Evolutionary conservation across 2,888 invertebrate genomes (phyloP), one percentile per base, ranked within the genome.

Genomic region (Dolichomitus sp.): DNA sequence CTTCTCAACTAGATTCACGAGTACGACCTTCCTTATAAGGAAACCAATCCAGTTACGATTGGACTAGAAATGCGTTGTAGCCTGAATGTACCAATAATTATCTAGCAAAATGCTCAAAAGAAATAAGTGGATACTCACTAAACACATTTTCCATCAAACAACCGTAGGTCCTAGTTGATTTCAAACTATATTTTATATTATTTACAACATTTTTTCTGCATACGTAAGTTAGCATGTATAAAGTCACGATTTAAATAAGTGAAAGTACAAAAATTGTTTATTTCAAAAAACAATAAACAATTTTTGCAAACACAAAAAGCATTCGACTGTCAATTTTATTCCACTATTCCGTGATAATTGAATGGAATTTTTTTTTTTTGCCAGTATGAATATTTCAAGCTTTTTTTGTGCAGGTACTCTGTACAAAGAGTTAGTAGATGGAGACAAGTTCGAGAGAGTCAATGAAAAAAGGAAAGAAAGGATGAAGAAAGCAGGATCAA

Each of bases 401-500:
- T 77, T 61, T 57, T 48, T 50, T 33, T 33, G 33, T 12, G 42
- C 17, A 30, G 9, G 27, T 40, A 17, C 42, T 65, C 14, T 19
- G 30, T 23, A 61, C 79, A 30, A 57, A 75, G 68, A 80, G 83
- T 68, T 69, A 74, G 68, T 77, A 81, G 72, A 72, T 33, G 78
- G 70, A 75, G 70, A 83, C 72, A 83, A 76, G 80, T 72, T 63
- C 54, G 57, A 73, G 45, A 59, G 66, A 48, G 68, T 54, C 33
- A 52, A 80, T 73, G 50, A 59, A 45, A 50, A 63, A 65, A 48
- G 66, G 76, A 17, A 17, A 0, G 19, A 14, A 1, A 61, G 19
- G 40, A 61, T 68, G 69, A 85, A 84, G 79, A 78, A 70, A 76
- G 84, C 72, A 74, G 82, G 79, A 84, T 84, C 83, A 72, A 77